Evolutionary conservation across 2,888 invertebrate species (phyloP).

Genomic region (Aquatica leii): DNA sequence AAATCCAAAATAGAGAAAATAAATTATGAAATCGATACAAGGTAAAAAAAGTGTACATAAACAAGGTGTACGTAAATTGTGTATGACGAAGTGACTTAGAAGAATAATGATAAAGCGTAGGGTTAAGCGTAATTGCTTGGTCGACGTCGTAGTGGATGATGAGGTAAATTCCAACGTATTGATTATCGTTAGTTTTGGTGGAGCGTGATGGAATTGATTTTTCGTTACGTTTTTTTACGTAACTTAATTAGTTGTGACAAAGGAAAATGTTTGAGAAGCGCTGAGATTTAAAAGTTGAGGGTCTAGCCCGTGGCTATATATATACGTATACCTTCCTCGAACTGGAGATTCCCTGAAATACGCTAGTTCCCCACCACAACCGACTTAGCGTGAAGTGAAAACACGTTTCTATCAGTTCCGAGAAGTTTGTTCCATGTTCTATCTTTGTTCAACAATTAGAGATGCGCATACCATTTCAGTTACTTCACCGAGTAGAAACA

Average conservation of each 20-base stretch:
- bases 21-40: too few relatives aligned
- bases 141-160: too few relatives aligned
- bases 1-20: too few relatives aligned
- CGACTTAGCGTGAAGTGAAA: conserved; percentile 57
- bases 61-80: too few relatives aligned
- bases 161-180: too few relatives aligned
- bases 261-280: conserved; percentile 18
- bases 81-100: too few relatives aligned
- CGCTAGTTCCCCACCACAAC: conserved; percentile 46
- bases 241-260: too few relatives aligned
- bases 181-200: neutral
- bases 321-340: conserved; percentile 52
- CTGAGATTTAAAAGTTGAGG: conserved; percentile 40
- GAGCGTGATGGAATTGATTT: too few relatives aligned
- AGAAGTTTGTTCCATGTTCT: conserved; percentile 46
- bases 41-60: too few relatives aligned
- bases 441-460: conserved; percentile 31
- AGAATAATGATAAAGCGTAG: too few relatives aligned
- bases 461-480: conserved; percentile 27
- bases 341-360: conserved; percentile 59
- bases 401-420: conserved; percentile 57
- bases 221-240: too few relatives aligned
- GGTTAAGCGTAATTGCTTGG: too few relatives aligned
- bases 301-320: conserved; percentile 43
- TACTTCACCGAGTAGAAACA: conserved; percentile 33